Percentiles rank a stretch among this genome's conserved stretches.
Evolutionary conservation across 2,797 vertebrate species (phyloP).

Genomic region (Rhinogobio ventralis): DNA sequence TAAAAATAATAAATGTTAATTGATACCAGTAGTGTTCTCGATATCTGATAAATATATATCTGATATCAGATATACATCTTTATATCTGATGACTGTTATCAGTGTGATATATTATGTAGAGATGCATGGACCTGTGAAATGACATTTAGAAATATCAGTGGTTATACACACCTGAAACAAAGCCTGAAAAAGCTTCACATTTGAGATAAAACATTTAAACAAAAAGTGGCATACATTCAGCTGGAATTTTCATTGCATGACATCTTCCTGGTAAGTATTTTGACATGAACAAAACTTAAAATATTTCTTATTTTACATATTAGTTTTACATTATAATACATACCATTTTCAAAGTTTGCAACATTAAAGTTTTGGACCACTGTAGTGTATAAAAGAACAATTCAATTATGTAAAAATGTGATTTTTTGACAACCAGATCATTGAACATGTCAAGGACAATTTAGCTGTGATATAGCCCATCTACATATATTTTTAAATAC

Average conservation of each 20-base stretch:
- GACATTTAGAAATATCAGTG: neutral
- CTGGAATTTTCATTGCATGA: neutral
- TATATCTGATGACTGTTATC: conserved; percentile 18
- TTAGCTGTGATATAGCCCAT: neutral
- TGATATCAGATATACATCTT: conserved; percentile 26
- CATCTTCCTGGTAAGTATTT: neutral
- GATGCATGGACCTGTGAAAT: neutral
- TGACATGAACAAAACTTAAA: neutral
- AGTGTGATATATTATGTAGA: conserved; percentile 15
- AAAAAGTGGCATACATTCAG: neutral
- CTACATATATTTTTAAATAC: neutral
- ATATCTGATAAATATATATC: conserved; percentile 56
- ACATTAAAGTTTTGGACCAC: neutral
- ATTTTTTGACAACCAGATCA: neutral
- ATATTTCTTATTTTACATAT: neutral
- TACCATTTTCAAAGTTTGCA: neutral
- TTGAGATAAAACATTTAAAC: neutral
- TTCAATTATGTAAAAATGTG: neutral
- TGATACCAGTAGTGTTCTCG: conserved; percentile 82
- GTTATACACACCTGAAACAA: neutral
- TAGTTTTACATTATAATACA: neutral
- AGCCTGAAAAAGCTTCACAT: neutral
- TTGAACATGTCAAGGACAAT: too few species aligned
- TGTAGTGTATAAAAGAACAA: neutral
- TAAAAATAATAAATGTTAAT: conserved; percentile 86